phyloP scores from a whole-genome alignment of 2,797 vertebrate species.

The Pelobates cultripes region DNA sequence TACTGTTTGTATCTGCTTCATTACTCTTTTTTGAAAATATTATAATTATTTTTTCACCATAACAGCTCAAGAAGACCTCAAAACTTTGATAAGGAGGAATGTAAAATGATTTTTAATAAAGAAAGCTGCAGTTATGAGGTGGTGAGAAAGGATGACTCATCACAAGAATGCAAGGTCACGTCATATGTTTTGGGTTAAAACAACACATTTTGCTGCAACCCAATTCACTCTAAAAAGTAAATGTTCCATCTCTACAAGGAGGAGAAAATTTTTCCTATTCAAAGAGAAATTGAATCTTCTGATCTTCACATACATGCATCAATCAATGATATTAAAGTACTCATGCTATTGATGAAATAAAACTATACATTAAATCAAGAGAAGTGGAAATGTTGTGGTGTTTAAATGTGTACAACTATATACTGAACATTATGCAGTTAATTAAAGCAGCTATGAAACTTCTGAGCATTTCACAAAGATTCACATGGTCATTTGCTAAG shows the following conservation, averaged over 20 bases:
- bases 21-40: not conserved
- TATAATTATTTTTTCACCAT: not conserved
- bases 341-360: too few species aligned
- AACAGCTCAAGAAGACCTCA: not conserved
- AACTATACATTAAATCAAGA: too few species aligned
- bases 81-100: not conserved
- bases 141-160: conserved; percentile 1
- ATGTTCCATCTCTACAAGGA: not conserved
- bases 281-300: too few species aligned
- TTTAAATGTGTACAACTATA: too few species aligned
- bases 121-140: not conserved
- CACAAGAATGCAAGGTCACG: not conserved
- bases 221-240: not conserved
- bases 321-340: too few species aligned
- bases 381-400: too few species aligned
- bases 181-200: not conserved
- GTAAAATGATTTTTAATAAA: not conserved
- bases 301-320: too few species aligned
- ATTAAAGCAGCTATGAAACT: too few species aligned
- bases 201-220: not conserved
- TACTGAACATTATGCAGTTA: too few species aligned
- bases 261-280: too few species aligned
- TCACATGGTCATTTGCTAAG: too few species aligned
- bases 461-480: too few species aligned
- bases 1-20: not conserved